Evolutionary conservation across 1,140 invertebrate genomes (phyloP).

Genomic region (Cylas formicarius): DNA sequence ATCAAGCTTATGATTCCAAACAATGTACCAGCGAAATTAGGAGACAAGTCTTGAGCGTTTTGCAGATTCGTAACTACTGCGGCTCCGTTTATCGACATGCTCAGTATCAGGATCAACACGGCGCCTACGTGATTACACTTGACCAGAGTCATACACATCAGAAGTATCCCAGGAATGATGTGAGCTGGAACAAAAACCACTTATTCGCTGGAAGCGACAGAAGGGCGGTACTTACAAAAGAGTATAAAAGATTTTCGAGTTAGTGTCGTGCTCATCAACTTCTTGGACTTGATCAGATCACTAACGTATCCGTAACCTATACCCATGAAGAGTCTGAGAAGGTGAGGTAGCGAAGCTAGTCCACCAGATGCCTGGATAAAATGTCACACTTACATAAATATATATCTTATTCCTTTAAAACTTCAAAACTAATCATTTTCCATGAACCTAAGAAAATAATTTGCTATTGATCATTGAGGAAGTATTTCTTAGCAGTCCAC

Average conservation of each 20-base stretch:
- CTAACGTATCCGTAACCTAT: conserved; percentile 60
- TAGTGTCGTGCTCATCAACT: conserved; percentile 49
- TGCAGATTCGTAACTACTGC: conserved; percentile 74
- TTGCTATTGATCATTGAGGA: too few relatives aligned
- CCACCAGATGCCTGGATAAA: conserved; percentile 63
- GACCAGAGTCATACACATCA: conserved; percentile 57
- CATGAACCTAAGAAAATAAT: too few relatives aligned
- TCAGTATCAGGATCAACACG: conserved; percentile 61
- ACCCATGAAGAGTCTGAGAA: conserved; percentile 56
- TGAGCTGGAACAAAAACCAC: conserved; percentile 50
- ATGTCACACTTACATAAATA: conserved; percentile 74
- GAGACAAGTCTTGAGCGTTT: conserved; percentile 78
- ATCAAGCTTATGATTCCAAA: conserved; percentile 69
- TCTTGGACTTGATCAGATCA: conserved; percentile 54
- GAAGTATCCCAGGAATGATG: conserved; percentile 58
- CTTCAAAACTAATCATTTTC: too few relatives aligned
- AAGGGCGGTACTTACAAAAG: conserved; percentile 54
- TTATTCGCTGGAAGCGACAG: background rate
- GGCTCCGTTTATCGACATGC: conserved; percentile 75
- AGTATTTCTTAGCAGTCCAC: background rate
- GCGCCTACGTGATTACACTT: conserved; percentile 57
- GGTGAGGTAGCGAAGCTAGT: conserved; percentile 63
- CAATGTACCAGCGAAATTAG: conserved; percentile 70
- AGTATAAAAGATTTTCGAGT: conserved; percentile 65
- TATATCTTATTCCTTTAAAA: too few relatives aligned